Evolutionary conservation across 2,797 vertebrate species (phyloP).

Genomic region (Oryzias dopingdopingensis): DNA sequence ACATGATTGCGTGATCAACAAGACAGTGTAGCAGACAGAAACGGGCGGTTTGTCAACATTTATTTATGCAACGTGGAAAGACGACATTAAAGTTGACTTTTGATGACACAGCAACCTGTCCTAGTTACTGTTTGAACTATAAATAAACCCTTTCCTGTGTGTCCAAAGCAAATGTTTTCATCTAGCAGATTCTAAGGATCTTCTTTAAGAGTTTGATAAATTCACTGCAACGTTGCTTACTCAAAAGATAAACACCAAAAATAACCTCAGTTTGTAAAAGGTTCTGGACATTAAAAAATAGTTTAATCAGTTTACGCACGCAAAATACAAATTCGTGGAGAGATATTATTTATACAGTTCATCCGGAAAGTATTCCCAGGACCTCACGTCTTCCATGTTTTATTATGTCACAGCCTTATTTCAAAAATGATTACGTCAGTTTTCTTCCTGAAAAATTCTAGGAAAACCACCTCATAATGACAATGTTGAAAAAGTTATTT

Average conservation of each 20-base stretch:
- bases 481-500: too few relatives aligned
- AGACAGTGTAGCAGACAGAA: neutral
- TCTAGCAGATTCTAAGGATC: neutral
- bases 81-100: neutral
- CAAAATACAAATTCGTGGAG: too few relatives aligned
- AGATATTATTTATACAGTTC: too few relatives aligned
- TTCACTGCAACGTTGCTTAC: neutral
- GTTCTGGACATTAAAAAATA: too few relatives aligned
- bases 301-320: too few relatives aligned
- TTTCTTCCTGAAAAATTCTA: too few relatives aligned
- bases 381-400: too few relatives aligned
- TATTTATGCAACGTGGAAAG: neutral
- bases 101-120: conserved; percentile 1
- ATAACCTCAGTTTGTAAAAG: too few relatives aligned
- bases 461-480: too few relatives aligned
- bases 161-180: conserved; percentile 2
- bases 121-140: conserved; percentile 2
- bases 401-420: too few relatives aligned
- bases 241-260: conserved; percentile 8
- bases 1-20: neutral
- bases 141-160: conserved; percentile 7
- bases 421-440: too few relatives aligned
- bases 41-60: neutral
- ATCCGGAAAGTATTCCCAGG: too few relatives aligned
- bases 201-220: conserved; percentile 1